phyloP scores from a whole-genome alignment of 2,888 invertebrate genomes.

The Tenthredo amoena region DNA sequence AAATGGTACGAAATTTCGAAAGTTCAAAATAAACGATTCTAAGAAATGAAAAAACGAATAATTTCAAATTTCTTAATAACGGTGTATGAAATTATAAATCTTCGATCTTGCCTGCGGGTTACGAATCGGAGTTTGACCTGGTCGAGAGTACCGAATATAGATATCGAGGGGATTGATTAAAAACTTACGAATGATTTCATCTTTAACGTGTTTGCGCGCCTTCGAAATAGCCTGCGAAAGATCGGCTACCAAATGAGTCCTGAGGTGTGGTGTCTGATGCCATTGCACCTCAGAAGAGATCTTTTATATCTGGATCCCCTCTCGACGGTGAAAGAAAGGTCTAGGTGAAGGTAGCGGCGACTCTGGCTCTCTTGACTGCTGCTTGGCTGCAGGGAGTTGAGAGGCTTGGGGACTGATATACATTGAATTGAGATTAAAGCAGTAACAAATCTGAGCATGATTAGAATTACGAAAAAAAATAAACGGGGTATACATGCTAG shows the following conservation, averaged over 20 bases:
- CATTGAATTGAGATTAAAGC: constrained; percentile 27
- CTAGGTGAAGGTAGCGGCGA: constrained; percentile 76
- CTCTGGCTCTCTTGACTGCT: constrained; percentile 26
- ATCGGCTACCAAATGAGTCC: constrained; percentile 44
- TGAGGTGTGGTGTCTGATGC: constrained; percentile 71
- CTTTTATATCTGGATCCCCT: constrained; percentile 77
- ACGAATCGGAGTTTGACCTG: neutral
- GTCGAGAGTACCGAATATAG: neutral
- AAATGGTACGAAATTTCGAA: neutral
- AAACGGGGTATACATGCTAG: neutral
- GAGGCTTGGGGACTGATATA: constrained; percentile 31
- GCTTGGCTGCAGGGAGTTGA: constrained; percentile 30
- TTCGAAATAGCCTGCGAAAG: constrained; percentile 21
- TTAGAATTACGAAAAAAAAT: neutral
- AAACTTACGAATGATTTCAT: constrained; percentile 55
- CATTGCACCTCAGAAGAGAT: constrained; percentile 74
- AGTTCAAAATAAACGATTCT: too few species aligned
- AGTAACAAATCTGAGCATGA: constrained; percentile 21
- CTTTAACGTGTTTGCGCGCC: constrained; percentile 33
- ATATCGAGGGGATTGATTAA: constrained; percentile 52
- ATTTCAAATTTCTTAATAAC: neutral
- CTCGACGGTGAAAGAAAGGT: constrained; percentile 76
- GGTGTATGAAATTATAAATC: neutral
- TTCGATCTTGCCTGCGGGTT: neutral
- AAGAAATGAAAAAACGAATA: constrained; percentile 22